phyloP scores from a whole-genome alignment of 2,888 invertebrate species.

The Eupithecia inturbata region DNA sequence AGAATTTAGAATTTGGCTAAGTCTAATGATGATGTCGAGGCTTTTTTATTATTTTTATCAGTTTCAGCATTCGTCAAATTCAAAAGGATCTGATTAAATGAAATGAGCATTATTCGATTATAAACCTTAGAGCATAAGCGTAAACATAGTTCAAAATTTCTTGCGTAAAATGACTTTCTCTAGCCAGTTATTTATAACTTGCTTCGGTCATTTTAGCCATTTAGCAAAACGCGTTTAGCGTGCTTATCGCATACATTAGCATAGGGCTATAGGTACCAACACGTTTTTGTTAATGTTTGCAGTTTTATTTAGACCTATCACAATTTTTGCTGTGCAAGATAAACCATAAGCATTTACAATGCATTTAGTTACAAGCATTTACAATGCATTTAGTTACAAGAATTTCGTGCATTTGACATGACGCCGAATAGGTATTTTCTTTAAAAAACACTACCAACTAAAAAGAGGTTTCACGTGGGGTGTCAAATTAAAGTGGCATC shows the following conservation, averaged over 20 bases:
- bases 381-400: too few relatives aligned
- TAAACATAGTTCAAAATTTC: constrained; percentile 3
- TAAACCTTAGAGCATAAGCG: not conserved
- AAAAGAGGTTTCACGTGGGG: too few relatives aligned
- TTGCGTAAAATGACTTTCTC: constrained; percentile 5
- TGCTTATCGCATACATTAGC: not conserved
- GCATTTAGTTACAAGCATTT: not conserved
- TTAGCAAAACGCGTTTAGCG: constrained; percentile 1
- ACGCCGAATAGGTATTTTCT: too few relatives aligned
- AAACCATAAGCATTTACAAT: not conserved
- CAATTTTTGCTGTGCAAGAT: not conserved
- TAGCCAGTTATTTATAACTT: constrained; percentile 2
- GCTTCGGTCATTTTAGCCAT: constrained; percentile 7
- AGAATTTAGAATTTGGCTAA: not conserved
- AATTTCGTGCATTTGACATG: too few relatives aligned
- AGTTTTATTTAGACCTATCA: not conserved
- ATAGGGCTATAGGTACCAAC: not conserved
- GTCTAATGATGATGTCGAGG: not conserved
- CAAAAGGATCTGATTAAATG: not conserved
- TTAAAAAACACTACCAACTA: too few relatives aligned
- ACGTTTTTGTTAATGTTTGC: not conserved
- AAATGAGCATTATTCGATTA: not conserved
- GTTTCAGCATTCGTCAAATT: not conserved
- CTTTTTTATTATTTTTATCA: not conserved
- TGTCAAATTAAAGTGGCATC: too few relatives aligned